Evolutionary conservation across 2,113 vertebrate genomes (phyloP), one percentile per base, ranked within the genome.

Genomic region (Taurulus bubalis): DNA sequence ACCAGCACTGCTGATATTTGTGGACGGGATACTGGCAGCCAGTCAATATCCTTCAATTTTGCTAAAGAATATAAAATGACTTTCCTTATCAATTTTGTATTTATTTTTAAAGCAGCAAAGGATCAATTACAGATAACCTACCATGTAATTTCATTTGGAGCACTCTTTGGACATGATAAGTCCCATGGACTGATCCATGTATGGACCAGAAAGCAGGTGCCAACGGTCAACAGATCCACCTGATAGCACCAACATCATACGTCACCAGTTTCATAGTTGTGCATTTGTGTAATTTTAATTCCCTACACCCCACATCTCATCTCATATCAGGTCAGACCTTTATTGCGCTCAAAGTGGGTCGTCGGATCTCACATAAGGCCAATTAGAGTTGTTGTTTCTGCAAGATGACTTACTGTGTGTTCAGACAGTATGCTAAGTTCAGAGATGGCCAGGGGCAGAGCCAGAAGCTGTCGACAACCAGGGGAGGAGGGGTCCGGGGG

Each of bases 1-100:
- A 67, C 62, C 40, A 74, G 68, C 75, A 77, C 51, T 22, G 64
- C 49, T 59, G 63, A 59, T 76, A 71, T 56, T 77, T 77, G 26
- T 53, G 68, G 75, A 70, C 45, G 20, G 75, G 40, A 68, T 55
- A 32, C 51, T 15, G 53, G 40, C 7, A 58, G 38, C 26, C 69
- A 51, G 28, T 22, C 14, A 62, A n/a, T n/a, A 28, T 38, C 12
- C 18, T 53, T 5, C 3, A 53, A 8, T 20, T 63, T 60, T 3
- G 26, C 22, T 26, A 8, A 75, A 53, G 45, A 62, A 68, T 63
- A 9, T n/a, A 42, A 12, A 20, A 2, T 16, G 11, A 42, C 40
- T 72, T 30, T 14, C 12, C 15, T 42, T 3, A 14, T 42, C 1
- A 2, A 42, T 42, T 14, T 42, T n/a, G n/a, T n/a, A n/a, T n/a